phyloP scores from a whole-genome alignment of 2,797 vertebrate genomes.

The Lithobates pipiens region DNA sequence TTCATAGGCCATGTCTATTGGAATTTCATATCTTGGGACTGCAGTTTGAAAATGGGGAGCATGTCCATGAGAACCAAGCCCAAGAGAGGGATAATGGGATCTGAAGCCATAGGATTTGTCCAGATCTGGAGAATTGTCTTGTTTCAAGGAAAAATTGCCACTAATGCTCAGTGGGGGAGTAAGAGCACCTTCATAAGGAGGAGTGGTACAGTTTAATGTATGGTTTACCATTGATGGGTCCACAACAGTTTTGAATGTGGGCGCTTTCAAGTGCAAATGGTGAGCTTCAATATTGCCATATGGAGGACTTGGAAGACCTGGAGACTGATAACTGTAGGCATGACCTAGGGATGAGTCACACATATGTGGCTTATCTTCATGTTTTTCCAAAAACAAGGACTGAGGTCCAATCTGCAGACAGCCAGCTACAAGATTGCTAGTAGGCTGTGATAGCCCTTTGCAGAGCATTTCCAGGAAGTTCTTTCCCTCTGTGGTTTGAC shows the following conservation, averaged over 20 bases:
- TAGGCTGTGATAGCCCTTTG: constrained; percentile 96
- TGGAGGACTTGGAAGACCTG: constrained; percentile 93
- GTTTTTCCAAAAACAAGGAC: constrained; percentile 82
- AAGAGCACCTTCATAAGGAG: constrained; percentile 91
- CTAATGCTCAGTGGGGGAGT: constrained; percentile 94
- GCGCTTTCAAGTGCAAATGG: constrained; percentile 87
- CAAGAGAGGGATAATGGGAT: constrained; percentile 81
- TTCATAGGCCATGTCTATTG: constrained; percentile 89
- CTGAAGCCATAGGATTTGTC: constrained; percentile 85
- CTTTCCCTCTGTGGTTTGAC: constrained; percentile 88
- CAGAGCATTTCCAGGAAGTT: constrained; percentile 95
- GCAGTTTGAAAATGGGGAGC: constrained; percentile 79
- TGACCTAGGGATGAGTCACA: constrained; percentile 78
- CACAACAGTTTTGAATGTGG: constrained; percentile 80
- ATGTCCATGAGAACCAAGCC: constrained; percentile 82
- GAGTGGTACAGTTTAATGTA: constrained; percentile 85
- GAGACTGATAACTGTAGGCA: constrained; percentile 88
- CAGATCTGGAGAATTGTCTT: constrained; percentile 88
- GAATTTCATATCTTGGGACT: constrained; percentile 84
- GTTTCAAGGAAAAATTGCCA: constrained; percentile 93
- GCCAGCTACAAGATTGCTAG: constrained; percentile 94
- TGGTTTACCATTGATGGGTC: constrained; percentile 81
- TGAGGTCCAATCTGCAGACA: constrained; percentile 89
- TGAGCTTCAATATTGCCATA: constrained; percentile 93
- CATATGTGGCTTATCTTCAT: constrained; percentile 81